These are phyloP conservation scores for Drosophila mimetica DNA, from an alignment of 2,888 invertebrate genomes.

Conservation along the genomic window DNA sequence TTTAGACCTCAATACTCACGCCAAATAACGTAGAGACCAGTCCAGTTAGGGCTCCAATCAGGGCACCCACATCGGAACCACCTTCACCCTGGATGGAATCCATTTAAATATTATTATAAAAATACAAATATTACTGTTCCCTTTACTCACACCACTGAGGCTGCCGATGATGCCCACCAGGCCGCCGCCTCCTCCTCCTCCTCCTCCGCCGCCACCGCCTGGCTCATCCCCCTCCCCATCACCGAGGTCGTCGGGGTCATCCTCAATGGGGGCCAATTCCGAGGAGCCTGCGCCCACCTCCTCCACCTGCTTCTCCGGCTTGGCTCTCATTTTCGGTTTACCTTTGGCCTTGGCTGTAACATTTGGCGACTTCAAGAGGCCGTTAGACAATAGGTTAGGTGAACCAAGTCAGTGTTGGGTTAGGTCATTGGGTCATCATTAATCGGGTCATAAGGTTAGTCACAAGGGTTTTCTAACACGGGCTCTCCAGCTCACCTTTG, in stretches of 20 bases:
- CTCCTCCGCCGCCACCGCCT: conserved; percentile 56
- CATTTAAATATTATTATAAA: too few relatives aligned
- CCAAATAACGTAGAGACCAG: conserved; percentile 83
- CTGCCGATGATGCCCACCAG: conserved; percentile 82
- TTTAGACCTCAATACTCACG: conserved; percentile 60
- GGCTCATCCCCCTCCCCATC: conserved; percentile 33
- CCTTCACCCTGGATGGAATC: conserved; percentile 79
- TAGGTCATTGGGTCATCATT: neutral
- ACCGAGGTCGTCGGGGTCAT: conserved; percentile 31
- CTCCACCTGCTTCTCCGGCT: conserved; percentile 55
- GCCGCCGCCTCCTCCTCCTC: conserved; percentile 66
- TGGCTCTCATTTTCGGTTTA: conserved; percentile 17
- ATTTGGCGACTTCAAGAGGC: conserved; percentile 56
- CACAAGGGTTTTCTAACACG: conserved; percentile 25
- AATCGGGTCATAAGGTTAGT: conserved; percentile 48
- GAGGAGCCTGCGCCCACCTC: conserved; percentile 47
- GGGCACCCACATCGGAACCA: conserved; percentile 84
- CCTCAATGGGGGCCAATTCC: conserved; percentile 40
- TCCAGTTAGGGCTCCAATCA: conserved; percentile 84
- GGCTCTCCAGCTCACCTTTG: conserved; percentile 57
- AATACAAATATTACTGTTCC: too few relatives aligned
- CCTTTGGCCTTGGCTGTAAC: conserved; percentile 50
- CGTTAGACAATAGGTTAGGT: conserved; percentile 37
- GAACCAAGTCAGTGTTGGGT: conserved; percentile 31
- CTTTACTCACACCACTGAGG: conserved; percentile 83